These are phyloP conservation scores for Catharus fuscescens DNA, from an alignment of 2,113 vertebrate species.

Conservation along the genomic window DNA sequence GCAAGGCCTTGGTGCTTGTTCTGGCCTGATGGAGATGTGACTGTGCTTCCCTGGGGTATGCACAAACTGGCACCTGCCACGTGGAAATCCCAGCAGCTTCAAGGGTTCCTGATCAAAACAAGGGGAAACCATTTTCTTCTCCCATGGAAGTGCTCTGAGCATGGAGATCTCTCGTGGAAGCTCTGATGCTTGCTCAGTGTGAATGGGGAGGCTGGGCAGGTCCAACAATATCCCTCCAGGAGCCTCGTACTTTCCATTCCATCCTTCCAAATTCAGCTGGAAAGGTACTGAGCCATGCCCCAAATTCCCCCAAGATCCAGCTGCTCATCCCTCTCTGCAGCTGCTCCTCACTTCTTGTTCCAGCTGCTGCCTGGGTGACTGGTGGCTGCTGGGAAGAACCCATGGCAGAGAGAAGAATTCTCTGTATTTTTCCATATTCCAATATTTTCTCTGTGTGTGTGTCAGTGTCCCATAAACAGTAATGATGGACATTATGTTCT, in stretches of 20 bases:
- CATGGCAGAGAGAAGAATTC: background rate
- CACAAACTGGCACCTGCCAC: rapidly evolving
- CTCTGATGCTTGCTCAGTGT: background rate
- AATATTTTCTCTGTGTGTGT: rapidly evolving
- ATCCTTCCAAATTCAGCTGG: background rate
- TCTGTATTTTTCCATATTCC: background rate
- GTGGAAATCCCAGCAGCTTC: background rate
- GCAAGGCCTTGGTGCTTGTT: background rate
- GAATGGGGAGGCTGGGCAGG: background rate
- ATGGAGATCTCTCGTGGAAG: background rate
- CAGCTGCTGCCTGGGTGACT: background rate
- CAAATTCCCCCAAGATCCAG: background rate
- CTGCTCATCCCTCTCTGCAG: background rate
- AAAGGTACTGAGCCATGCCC: background rate
- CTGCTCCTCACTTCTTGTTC: rapidly evolving
- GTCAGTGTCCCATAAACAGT: background rate
- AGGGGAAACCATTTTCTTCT: background rate
- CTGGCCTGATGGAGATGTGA: background rate
- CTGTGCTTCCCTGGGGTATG: background rate
- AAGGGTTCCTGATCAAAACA: rapidly evolving
- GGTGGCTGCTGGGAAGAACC: background rate
- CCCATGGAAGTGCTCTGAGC: rapidly evolving
- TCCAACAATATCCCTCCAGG: rapidly evolving
- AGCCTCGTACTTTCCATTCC: background rate
- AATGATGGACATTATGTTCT: background rate